Conservation (phyloP, 2,888 invertebrate species). For the Trichogramma evanescens region DNA sequence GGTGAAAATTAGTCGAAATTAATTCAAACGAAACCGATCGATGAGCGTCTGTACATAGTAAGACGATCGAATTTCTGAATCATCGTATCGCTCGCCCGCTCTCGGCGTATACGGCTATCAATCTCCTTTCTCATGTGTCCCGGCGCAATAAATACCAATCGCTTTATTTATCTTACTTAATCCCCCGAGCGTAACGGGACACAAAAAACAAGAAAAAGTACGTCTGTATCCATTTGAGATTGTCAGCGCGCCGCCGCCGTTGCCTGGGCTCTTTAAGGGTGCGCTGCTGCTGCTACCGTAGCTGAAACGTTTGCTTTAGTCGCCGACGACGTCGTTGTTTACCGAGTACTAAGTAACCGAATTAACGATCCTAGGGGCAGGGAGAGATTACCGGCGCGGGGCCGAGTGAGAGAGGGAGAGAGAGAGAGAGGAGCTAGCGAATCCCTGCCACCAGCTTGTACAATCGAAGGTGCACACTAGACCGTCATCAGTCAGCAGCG, state of each 20-base stretch:
- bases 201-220: too few species aligned
- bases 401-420: neutral
- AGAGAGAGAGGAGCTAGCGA: conserved; percentile 4
- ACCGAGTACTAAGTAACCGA: conserved; percentile 13
- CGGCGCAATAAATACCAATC: too few species aligned
- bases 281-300: neutral
- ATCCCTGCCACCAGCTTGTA: neutral
- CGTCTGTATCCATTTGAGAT: too few species aligned
- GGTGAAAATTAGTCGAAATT: too few species aligned
- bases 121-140: too few species aligned
- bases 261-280: neutral
- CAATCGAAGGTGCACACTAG: neutral
- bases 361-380: neutral
- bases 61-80: too few species aligned
- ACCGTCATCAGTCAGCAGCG: neutral
- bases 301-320: neutral
- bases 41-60: too few species aligned
- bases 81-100: too few species aligned
- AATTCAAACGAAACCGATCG: too few species aligned
- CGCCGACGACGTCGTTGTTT: conserved; percentile 2
- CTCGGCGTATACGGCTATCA: too few species aligned
- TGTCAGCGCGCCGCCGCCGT: neutral
- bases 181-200: too few species aligned
- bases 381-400: neutral
- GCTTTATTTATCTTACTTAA: too few species aligned